phyloP scores from a whole-genome alignment of 2,797 vertebrate genomes.

The Morelia viridis region DNA sequence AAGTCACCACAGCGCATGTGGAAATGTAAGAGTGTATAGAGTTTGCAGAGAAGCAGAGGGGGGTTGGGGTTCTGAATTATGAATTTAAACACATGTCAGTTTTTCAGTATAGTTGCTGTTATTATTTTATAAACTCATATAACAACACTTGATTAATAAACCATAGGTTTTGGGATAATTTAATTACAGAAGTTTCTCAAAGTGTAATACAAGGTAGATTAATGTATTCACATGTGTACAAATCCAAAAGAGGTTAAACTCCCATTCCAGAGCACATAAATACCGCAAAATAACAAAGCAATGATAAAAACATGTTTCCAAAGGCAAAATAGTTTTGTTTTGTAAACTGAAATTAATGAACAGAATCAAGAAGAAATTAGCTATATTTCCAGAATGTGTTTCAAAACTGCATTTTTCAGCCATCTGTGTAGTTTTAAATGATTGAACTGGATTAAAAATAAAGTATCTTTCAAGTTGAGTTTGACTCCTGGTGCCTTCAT shows the following conservation, averaged over 20 bases:
- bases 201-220: not conserved
- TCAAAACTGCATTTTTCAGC: not conserved
- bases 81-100: conserved; percentile 11
- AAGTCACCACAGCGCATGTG: not conserved
- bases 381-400: not conserved
- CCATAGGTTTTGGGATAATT: not conserved
- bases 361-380: not conserved
- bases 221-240: not conserved
- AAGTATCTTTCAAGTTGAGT: not conserved
- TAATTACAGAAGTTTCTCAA: not conserved
- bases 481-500: not conserved
- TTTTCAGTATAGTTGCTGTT: conserved; percentile 5
- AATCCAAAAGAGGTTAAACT: not conserved
- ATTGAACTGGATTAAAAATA: not conserved
- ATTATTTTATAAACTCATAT: not conserved
- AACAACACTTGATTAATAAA: not conserved
- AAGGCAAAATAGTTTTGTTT: conserved; percentile 6
- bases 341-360: conserved; percentile 18
- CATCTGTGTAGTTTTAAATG: not conserved
- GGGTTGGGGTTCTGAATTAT: not conserved
- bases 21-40: not conserved
- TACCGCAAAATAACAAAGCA: not conserved
- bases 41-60: no score
- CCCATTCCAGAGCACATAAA: not conserved
- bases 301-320: not conserved